These are phyloP conservation scores for Cossypha heuglini DNA, from an alignment of 2,797 vertebrate genomes.

Conservation along the genomic window DNA sequence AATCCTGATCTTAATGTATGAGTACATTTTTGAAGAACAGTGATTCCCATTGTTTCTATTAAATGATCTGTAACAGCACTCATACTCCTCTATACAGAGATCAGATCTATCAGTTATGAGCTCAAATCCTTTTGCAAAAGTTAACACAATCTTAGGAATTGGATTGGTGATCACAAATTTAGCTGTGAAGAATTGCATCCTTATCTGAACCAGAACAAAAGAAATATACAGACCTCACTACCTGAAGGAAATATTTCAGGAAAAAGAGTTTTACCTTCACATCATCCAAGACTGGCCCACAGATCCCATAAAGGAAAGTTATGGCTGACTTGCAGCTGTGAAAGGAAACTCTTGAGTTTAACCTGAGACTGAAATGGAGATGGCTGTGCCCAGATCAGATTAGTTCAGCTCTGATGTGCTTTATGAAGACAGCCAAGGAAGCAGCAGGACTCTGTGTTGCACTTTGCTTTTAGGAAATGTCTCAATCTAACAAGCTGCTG, in stretches of 20 bases:
- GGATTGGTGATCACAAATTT: not conserved
- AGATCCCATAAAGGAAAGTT: not conserved
- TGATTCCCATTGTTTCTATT: not conserved
- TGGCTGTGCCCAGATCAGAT: not conserved
- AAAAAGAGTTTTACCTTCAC: not conserved
- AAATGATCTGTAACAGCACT: not conserved
- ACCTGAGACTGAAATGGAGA: not conserved
- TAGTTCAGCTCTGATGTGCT: not conserved
- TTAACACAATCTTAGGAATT: not conserved
- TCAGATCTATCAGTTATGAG: not conserved
- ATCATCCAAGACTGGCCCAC: not conserved
- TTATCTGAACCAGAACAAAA: not conserved
- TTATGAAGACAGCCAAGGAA: not conserved
- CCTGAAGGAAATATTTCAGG: not conserved
- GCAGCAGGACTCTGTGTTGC: not conserved
- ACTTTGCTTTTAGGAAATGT: not conserved
- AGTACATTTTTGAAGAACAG: not conserved
- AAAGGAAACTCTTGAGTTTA: not conserved
- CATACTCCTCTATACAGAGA: not conserved
- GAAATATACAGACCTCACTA: not conserved
- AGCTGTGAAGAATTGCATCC: not conserved
- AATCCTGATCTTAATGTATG: not conserved
- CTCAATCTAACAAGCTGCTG: not conserved
- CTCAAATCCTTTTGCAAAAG: not conserved
- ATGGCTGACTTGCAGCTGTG: not conserved